These are phyloP conservation scores for Trachymyrmex septentrionalis DNA, from an alignment of 1,140 invertebrate genomes.

Conservation along the genomic window DNA sequence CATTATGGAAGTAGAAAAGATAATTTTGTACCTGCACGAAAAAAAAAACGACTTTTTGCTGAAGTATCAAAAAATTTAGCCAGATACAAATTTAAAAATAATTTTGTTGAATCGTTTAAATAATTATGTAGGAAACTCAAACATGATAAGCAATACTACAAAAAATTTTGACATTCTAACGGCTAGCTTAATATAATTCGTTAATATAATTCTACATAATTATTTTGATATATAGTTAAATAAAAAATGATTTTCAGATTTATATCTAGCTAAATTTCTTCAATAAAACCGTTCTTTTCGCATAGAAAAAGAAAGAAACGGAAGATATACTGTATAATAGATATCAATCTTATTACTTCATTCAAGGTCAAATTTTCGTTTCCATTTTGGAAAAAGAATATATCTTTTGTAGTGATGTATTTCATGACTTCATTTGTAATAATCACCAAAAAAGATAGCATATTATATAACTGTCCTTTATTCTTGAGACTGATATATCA, in stretches of 20 bases:
- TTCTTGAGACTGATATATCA: conserved; percentile 82
- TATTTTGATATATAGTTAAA: too few relatives aligned
- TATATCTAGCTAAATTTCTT: too few relatives aligned
- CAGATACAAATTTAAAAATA: too few relatives aligned
- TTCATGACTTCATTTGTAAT: not conserved
- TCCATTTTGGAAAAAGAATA: not conserved
- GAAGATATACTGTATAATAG: not conserved
- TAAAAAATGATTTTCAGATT: too few relatives aligned
- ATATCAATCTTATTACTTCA: not conserved
- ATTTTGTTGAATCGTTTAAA: too few relatives aligned
- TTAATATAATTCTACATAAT: too few relatives aligned
- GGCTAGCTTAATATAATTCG: too few relatives aligned
- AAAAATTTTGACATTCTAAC: too few relatives aligned
- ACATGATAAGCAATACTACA: too few relatives aligned
- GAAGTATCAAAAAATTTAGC: too few relatives aligned
- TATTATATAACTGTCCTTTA: conserved; percentile 76
- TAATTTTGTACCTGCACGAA: not conserved
- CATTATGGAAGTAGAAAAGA: not conserved
- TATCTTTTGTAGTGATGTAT: not conserved
- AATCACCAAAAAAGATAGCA: conserved; percentile 70
- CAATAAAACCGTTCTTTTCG: not conserved
- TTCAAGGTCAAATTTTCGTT: not conserved
- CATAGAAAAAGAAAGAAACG: not conserved
- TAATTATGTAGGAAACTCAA: too few relatives aligned
- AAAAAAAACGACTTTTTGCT: too few relatives aligned